Evolutionary conservation across 2,113 vertebrate genomes (phyloP).

Genomic region (Xenopus tropicalis): UCB_Xtro_10.0 CM004443.2:34422501-34423000

Average conservation of each 20-base stretch:
- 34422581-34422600: no score
- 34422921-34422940: constrained; percentile 35
- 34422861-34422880: constrained; percentile 44
- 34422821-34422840: constrained; percentile 38
- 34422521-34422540: no score
- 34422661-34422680: constrained; percentile 34
- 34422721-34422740: constrained; percentile 45
- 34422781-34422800: constrained; percentile 38
- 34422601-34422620: not conserved
- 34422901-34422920: constrained; percentile 36
- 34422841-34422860: constrained; percentile 41
- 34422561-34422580: no score
- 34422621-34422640: constrained; percentile 9
- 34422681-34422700: constrained; percentile 32
- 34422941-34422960: constrained; percentile 7
- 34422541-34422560: no score
- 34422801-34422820: constrained; percentile 42
- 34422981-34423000: not conserved
- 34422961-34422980: constrained; percentile 7
- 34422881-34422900: constrained; percentile 36
- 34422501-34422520: no score
- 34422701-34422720: constrained; percentile 41
- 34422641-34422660: not conserved
- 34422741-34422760: constrained; percentile 44
- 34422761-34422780: constrained; percentile 37